These are phyloP conservation scores for Maylandia zebra DNA, from an alignment of 2,113 vertebrate genomes.

Conservation along the genomic window DNA sequence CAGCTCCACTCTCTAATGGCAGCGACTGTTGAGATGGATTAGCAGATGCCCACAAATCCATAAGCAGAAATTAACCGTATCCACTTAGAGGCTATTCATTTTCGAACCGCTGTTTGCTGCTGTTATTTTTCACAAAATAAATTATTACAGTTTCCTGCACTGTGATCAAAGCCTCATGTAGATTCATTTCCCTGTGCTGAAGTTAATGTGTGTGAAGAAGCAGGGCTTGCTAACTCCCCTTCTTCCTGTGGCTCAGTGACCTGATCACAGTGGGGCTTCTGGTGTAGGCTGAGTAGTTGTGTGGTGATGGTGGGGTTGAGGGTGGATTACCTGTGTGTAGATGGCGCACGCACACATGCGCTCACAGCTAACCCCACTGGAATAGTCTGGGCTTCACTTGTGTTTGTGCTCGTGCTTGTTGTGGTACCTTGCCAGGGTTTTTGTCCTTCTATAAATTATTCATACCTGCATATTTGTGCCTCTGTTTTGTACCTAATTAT, in stretches of 20 bases:
- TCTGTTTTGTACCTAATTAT: conserved; percentile 57
- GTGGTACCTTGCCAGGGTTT: conserved; percentile 24
- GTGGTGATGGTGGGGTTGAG: neutral
- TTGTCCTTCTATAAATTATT: conserved; percentile 58
- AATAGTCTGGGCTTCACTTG: neutral
- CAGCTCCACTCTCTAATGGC: neutral
- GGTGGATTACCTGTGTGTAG: conserved; percentile 11
- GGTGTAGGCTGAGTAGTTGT: neutral
- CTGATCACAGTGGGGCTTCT: conserved; percentile 19
- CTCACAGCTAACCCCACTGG: neutral
- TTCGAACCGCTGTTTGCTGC: conserved; percentile 9
- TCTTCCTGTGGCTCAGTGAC: conserved; percentile 19
- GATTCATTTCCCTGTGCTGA: conserved; percentile 5
- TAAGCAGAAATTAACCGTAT: conserved; percentile 34
- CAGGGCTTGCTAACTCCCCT: conserved; percentile 2
- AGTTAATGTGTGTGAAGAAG: conserved; percentile 42
- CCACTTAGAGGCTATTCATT: conserved; percentile 27
- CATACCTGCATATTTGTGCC: conserved; percentile 34
- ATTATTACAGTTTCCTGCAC: conserved; percentile 31
- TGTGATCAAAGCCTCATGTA: conserved; percentile 24
- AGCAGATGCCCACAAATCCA: conserved; percentile 33
- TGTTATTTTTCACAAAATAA: conserved; percentile 30
- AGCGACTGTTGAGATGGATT: conserved; percentile 20
- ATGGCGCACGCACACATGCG: neutral
- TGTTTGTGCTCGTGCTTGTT: conserved; percentile 17